Base-by-base conservation (phyloP, 2,797 vertebrate species). In the Prionace glauca region DNA sequence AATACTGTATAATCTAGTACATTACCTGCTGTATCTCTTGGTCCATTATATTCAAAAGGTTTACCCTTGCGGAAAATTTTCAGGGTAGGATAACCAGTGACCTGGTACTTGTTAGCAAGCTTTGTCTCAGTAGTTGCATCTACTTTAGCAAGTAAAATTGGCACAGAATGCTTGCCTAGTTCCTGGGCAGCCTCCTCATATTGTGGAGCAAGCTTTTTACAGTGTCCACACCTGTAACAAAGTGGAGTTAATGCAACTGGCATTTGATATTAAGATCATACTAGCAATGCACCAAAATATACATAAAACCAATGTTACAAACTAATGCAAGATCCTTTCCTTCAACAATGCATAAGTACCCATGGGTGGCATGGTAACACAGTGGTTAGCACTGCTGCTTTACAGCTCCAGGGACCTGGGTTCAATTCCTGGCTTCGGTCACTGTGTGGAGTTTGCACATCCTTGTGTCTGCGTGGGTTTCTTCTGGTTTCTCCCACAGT, bases 11-110 rank as follows among this genome's bases (percentile, higher is more conserved):
- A 3, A 36, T 92, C n/a, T n/a, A 8, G 2, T 36, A 88, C 22
- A 84, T 0, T 98, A 99, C 99, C 99, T 0, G 98, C 97, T 96
- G 98, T 98, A 96, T 99, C 99, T 97, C 98, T 97, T 45, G 99
- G 99, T n/a, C 99, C 99, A 0, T 97, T 98, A 97, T 99, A 99
- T 56, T 99, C 98, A 0, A 98, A 99, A 91, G 97, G 96, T 96
- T 98, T 99, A 91, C 99, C 99, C 96, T 98, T 99, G 96, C 99
- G 98, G 97, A 99, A 99, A 94, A 99, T 99, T 97, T 99, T 99
- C 95, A 99, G 97, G 5, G 98, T 98, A 72, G 99, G 99, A 96
- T 99, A 99, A 67, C 99, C 98, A 0, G 98, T 97, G 16, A 99
- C 98, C 0, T 96, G 98, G 50, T 99, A 99, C 72, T 97, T 98